These are phyloP conservation scores for Catostylus mosaicus DNA, from an alignment of 30 jellyfish, hydroid and myxozoan genomes.

Conservation along the genomic window DNA sequence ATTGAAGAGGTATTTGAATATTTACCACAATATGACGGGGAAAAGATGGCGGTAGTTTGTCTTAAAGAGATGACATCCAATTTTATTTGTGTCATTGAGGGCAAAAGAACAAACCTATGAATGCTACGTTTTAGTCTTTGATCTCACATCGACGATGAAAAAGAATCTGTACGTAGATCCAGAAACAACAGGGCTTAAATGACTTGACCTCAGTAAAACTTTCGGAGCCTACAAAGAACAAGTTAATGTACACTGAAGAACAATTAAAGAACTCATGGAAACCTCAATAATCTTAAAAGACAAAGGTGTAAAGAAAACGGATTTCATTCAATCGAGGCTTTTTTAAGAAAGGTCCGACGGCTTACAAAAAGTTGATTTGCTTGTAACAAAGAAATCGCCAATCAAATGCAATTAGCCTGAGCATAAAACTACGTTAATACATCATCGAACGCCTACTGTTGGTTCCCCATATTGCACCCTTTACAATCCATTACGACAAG, in stretches of 20 bases:
- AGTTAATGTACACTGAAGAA: conserved; percentile 43
- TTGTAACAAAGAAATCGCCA: neutral
- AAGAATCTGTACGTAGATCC: conserved; percentile 40
- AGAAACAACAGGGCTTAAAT: conserved; percentile 51
- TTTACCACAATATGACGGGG: conserved; percentile 15
- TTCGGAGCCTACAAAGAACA: conserved; percentile 67
- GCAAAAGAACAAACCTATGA: conserved; percentile 33
- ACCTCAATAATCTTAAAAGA: conserved; percentile 58
- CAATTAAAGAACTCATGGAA: conserved; percentile 26
- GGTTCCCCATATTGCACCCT: too few species aligned
- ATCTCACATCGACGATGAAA: conserved; percentile 24
- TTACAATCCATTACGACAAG: too few species aligned
- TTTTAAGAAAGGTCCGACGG: neutral
- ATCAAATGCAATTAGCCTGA: too few species aligned
- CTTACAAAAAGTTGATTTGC: neutral
- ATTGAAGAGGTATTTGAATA: conserved; percentile 11
- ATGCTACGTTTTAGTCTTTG: conserved; percentile 43
- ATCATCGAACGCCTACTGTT: too few species aligned
- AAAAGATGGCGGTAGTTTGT: conserved; percentile 31
- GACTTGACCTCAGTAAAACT: conserved; percentile 73
- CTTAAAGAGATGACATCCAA: conserved; percentile 48
- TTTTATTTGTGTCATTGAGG: conserved; percentile 39
- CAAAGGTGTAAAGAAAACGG: conserved; percentile 56
- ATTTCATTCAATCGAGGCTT: conserved; percentile 23
- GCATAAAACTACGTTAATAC: too few species aligned